These are phyloP conservation scores for Pachymerium ferrugineum DNA, from an alignment of 2,888 invertebrate species.

Conservation along the genomic window DNA sequence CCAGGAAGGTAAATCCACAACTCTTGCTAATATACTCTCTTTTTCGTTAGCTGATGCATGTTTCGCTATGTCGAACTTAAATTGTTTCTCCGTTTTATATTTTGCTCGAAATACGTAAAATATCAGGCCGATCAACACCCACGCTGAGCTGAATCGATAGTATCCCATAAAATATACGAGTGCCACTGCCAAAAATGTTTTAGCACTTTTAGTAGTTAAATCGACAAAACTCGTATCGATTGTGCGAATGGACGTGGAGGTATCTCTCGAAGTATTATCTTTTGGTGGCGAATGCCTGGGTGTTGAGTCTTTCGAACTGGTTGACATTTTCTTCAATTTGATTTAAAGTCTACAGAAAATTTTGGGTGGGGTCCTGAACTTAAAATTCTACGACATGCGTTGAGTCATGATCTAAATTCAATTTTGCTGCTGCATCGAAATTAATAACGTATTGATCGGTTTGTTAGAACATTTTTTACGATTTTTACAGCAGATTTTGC, in stretches of 20 bases:
- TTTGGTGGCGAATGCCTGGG: too few relatives aligned
- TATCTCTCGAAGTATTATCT: neutral
- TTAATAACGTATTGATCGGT: neutral
- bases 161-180: constrained; percentile 42
- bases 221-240: constrained; percentile 12
- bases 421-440: neutral
- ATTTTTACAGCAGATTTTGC: neutral
- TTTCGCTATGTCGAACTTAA: constrained; percentile 68
- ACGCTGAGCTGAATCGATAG: constrained; percentile 66
- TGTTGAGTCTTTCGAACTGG: neutral
- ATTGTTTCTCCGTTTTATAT: constrained; percentile 66
- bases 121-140: constrained; percentile 76
- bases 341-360: neutral
- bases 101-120: constrained; percentile 73
- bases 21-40: constrained; percentile 74
- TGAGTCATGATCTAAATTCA: neutral
- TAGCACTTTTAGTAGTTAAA: neutral
- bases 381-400: neutral
- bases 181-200: constrained; percentile 20
- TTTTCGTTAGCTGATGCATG: constrained; percentile 74
- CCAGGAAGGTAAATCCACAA: constrained; percentile 91
- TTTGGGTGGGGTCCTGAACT: neutral
- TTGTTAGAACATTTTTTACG: neutral
- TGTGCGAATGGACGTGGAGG: neutral
- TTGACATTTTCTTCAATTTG: neutral